Evolutionary conservation across 2,113 vertebrate genomes (phyloP).

Genomic region (Archocentrus centrarchus): DNA sequence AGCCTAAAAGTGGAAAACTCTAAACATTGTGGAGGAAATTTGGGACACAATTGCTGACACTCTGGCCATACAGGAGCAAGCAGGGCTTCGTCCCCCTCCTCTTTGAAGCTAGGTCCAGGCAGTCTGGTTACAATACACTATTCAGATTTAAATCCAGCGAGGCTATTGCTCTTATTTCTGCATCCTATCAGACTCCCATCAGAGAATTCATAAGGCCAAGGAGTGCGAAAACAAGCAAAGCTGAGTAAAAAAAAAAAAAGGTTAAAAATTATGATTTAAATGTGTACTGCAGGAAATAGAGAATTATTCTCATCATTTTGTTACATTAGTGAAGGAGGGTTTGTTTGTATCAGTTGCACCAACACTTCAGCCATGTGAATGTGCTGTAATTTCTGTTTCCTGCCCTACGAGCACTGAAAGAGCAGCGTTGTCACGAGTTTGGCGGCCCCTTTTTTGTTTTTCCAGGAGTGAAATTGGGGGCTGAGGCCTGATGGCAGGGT

Average conservation of each 20-base stretch:
- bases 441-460: slow-evolving; percentile 5
- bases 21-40: slow-evolving; percentile 19
- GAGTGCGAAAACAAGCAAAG: too few species aligned
- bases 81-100: neutral
- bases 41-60: neutral
- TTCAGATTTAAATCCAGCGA: slow-evolving; percentile 56
- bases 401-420: slow-evolving; percentile 38
- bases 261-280: neutral
- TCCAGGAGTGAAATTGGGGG: slow-evolving; percentile 7
- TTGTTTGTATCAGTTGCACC: slow-evolving; percentile 18
- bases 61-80: neutral
- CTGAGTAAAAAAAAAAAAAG: neutral
- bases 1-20: slow-evolving; percentile 32
- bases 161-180: neutral
- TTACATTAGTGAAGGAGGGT: slow-evolving; percentile 4
- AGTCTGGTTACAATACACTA: slow-evolving; percentile 52
- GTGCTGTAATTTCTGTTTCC: slow-evolving; percentile 64
- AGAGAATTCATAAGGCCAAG: neutral
- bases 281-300: slow-evolving; percentile 3
- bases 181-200: neutral
- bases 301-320: neutral
- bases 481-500: neutral
- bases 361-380: slow-evolving; percentile 21
- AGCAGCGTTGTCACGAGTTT: slow-evolving; percentile 50
- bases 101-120: slow-evolving; percentile 52